Percentiles rank a stretch among this genome's conserved stretches.
These are phyloP conservation scores for Camponotus pennsylvanicus DNA, from an alignment of 1,140 invertebrate genomes.

Conservation along the genomic window DNA sequence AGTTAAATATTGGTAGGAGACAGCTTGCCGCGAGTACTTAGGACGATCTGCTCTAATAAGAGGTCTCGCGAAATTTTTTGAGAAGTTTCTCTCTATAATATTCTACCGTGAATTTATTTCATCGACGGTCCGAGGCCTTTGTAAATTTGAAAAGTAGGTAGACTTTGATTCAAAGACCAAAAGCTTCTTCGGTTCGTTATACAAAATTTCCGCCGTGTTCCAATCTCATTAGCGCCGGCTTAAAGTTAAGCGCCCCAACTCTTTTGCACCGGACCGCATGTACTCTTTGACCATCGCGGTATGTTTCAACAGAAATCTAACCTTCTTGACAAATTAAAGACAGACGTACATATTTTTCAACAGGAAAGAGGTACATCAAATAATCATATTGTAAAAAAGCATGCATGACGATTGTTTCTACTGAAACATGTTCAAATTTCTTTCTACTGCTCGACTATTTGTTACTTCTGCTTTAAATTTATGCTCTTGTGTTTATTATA, in stretches of 20 bases:
- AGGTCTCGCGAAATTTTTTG: conserved; percentile 16
- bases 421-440: background rate
- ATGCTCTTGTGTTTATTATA: background rate
- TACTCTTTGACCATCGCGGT: conserved; percentile 65
- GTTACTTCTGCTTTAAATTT: background rate
- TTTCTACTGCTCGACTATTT: background rate
- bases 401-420: background rate
- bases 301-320: conserved; percentile 55
- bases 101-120: conserved; percentile 19
- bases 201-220: conserved; percentile 74
- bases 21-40: conserved; percentile 17
- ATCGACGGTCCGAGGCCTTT: conserved; percentile 66
- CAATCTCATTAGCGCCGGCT: conserved; percentile 79
- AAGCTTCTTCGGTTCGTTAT: conserved; percentile 80
- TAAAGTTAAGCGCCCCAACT: conserved; percentile 80
- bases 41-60: conserved; percentile 16
- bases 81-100: conserved; percentile 15
- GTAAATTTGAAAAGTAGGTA: conserved; percentile 77
- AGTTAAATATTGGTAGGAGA: background rate
- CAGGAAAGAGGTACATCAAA: background rate
- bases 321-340: conserved; percentile 61
- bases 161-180: conserved; percentile 79
- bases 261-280: conserved; percentile 70
- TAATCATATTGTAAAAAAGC: background rate
- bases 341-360: background rate